A percentile compares a stretch with the other conserved stretches of the same genome.
phyloP scores from a whole-genome alignment of 2,113 vertebrate species.

The Hiodon tergisus region DNA sequence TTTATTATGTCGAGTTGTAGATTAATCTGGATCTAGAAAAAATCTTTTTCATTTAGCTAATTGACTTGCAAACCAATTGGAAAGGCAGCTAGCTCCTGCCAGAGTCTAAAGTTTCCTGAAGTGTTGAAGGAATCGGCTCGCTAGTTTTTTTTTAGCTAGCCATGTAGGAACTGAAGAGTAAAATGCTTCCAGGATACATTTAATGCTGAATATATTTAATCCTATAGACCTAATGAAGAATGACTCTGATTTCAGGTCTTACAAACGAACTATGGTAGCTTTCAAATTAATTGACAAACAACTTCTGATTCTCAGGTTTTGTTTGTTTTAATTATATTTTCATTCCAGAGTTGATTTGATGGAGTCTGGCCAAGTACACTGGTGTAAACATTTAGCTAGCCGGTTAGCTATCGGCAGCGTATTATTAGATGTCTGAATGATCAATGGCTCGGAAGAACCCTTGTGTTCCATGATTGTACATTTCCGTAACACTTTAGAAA shows the following conservation, averaged over 20 bases:
- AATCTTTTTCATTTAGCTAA: too few relatives aligned
- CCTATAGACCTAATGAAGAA: too few relatives aligned
- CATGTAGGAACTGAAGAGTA: conserved; percentile 5
- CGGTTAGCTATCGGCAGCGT: background rate
- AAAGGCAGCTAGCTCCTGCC: background rate
- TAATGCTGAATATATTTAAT: too few relatives aligned
- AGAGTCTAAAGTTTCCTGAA: background rate
- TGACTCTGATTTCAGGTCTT: too few relatives aligned
- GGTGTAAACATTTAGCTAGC: conserved; percentile 7
- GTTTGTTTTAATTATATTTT: too few relatives aligned
- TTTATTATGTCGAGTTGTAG: background rate
- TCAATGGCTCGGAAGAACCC: too few relatives aligned
- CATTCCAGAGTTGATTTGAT: background rate
- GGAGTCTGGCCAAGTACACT: background rate
- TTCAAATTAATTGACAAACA: too few relatives aligned
- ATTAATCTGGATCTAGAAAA: background rate
- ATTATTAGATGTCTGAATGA: background rate
- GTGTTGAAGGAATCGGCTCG: background rate
- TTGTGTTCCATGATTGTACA: too few relatives aligned
- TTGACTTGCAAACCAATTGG: background rate
- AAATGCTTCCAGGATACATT: background rate
- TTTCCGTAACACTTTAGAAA: too few relatives aligned
- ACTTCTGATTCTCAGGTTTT: too few relatives aligned
- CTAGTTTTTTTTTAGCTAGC: background rate
- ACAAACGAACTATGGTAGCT: too few relatives aligned